Percentiles rank a stretch among this genome's conserved stretches.
These are phyloP conservation scores for Achroia grisella DNA, from an alignment of 1,140 invertebrate genomes.

Conservation along the genomic window DNA sequence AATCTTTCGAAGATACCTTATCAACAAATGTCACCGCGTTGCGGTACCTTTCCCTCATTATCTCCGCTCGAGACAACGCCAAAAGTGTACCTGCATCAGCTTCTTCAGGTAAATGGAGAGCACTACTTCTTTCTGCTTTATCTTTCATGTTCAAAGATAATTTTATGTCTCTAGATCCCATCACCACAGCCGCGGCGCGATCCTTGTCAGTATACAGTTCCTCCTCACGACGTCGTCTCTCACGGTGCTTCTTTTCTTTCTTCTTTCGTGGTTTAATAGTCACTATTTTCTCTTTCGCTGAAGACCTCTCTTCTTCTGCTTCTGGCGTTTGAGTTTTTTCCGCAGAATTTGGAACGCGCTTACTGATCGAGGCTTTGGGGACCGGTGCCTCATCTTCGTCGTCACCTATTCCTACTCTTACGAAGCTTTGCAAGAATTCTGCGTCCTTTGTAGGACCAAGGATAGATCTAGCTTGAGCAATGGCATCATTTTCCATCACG, in stretches of 20 bases:
- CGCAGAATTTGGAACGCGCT: constrained; percentile 44
- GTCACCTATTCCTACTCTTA: constrained; percentile 75
- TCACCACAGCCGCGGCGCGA: constrained; percentile 89
- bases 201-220: constrained; percentile 94
- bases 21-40: constrained; percentile 84
- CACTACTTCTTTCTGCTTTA: constrained; percentile 82
- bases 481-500: constrained; percentile 40
- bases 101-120: constrained; percentile 84
- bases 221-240: constrained; percentile 78
- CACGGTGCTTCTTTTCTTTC: constrained; percentile 63
- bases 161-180: constrained; percentile 89
- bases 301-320: constrained; percentile 33
- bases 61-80: constrained; percentile 83
- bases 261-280: constrained; percentile 55
- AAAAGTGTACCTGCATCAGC: constrained; percentile 84
- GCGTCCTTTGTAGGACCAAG: constrained; percentile 79
- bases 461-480: constrained; percentile 68
- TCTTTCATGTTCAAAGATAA: constrained; percentile 86
- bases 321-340: constrained; percentile 42
- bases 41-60: constrained; percentile 79
- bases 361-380: constrained; percentile 65
- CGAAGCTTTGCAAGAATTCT: constrained; percentile 84
- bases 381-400: constrained; percentile 57
- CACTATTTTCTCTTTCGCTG: constrained; percentile 38
- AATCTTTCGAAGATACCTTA: constrained; percentile 86